These are phyloP conservation scores for Chelonus formosanus DNA, from an alignment of 2,888 invertebrate genomes.

Conservation along the genomic window DNA sequence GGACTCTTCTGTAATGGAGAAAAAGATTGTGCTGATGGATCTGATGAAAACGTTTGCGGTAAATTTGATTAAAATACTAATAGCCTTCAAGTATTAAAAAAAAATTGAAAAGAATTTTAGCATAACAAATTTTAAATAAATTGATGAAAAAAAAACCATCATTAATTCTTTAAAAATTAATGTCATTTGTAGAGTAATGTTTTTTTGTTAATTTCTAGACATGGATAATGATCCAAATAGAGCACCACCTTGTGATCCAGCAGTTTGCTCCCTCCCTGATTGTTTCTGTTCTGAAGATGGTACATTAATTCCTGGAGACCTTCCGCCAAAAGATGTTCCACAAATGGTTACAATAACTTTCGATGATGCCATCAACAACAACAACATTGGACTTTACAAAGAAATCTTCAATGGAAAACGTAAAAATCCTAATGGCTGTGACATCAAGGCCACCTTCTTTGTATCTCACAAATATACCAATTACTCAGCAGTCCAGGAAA, in stretches of 20 bases:
- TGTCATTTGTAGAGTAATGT: not conserved
- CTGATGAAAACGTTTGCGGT: conserved; percentile 92
- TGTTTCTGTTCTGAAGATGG: conserved; percentile 96
- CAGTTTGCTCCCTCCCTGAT: conserved; percentile 87
- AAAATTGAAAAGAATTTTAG: not conserved
- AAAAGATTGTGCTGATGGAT: conserved; percentile 87
- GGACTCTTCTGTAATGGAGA: conserved; percentile 94
- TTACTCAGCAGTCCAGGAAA: conserved; percentile 92
- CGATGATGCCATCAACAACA: conserved; percentile 94
- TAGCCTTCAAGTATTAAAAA: not conserved
- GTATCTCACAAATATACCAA: conserved; percentile 93
- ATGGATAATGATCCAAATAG: conserved; percentile 93
- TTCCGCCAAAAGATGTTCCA: conserved; percentile 85
- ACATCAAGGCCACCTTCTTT: conserved; percentile 92
- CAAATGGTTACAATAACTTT: conserved; percentile 96
- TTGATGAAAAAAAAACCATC: too few species aligned
- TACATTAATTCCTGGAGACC: conserved; percentile 84
- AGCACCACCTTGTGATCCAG: conserved; percentile 87
- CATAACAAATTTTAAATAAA: too few species aligned
- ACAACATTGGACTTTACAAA: conserved; percentile 92
- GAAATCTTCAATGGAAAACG: conserved; percentile 90
- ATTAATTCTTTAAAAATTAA: conserved; percentile 5
- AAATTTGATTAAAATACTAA: conserved; percentile 59
- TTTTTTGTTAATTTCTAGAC: conserved; percentile 69
- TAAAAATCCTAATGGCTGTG: conserved; percentile 92